phyloP scores from a whole-genome alignment of 2,113 vertebrate genomes.

The Caranx melampygus region DNA sequence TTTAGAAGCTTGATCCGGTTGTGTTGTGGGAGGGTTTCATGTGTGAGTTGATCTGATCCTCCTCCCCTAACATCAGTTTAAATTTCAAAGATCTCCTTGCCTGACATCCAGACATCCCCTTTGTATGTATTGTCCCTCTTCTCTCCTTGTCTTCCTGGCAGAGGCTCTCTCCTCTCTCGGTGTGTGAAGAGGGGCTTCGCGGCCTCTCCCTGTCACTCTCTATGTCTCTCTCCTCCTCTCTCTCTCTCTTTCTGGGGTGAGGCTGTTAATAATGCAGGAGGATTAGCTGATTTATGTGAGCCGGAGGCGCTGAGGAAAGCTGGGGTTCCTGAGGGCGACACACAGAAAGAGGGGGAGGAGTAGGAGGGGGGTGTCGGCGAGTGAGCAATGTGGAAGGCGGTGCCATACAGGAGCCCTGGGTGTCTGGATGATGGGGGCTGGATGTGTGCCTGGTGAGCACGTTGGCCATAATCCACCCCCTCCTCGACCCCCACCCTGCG shows the following conservation, averaged over 20 bases:
- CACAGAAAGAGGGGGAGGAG: slow-evolving; percentile 40
- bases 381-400: slow-evolving; percentile 53
- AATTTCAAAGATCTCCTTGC: slow-evolving; percentile 56
- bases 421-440: slow-evolving; percentile 65
- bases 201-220: slow-evolving; percentile 62
- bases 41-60: slow-evolving; percentile 26
- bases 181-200: slow-evolving; percentile 58
- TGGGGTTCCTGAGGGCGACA: slow-evolving; percentile 68
- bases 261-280: slow-evolving; percentile 81
- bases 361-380: slow-evolving; percentile 28
- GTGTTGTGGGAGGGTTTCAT: slow-evolving; percentile 2
- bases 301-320: slow-evolving; percentile 66
- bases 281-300: slow-evolving; percentile 81
- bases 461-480: slow-evolving; percentile 47
- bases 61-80: slow-evolving; percentile 38
- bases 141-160: slow-evolving; percentile 49
- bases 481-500: slow-evolving; percentile 15
- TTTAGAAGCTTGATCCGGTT: slow-evolving; percentile 19
- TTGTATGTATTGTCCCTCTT: slow-evolving; percentile 52
- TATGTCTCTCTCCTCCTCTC: slow-evolving; percentile 56
- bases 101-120: slow-evolving; percentile 43
- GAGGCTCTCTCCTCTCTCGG: slow-evolving; percentile 41
- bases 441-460: slow-evolving; percentile 62
- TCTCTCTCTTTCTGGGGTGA: slow-evolving; percentile 59
- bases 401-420: slow-evolving; percentile 57